A percentile compares a stretch with the other conserved stretches of the same genome.
Conservation (phyloP, 2,888 invertebrate genomes). For the Molanna angustata region DNA sequence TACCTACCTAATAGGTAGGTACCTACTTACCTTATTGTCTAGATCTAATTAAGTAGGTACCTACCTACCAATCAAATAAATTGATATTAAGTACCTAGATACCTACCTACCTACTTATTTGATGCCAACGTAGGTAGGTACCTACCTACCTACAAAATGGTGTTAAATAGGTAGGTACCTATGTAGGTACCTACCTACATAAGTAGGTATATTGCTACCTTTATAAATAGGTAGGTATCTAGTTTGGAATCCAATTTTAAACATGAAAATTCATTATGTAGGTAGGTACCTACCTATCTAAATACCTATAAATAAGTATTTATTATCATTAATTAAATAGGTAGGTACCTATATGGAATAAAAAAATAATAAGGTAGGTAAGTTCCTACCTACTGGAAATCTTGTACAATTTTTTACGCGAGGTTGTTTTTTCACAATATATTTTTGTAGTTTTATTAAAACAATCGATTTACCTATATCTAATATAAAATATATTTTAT, state of each 20-base stretch:
- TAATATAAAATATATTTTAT: no score
- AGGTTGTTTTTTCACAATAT: no score
- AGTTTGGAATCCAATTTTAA: no score
- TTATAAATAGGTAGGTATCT: not conserved
- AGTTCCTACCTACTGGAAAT: not conserved
- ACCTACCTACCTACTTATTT: not conserved
- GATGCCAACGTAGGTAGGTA: not conserved
- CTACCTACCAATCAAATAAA: not conserved
- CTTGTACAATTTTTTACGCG: not conserved
- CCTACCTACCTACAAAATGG: not conserved
- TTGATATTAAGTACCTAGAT: not conserved
- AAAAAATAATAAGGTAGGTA: not conserved
- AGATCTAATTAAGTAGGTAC: no score
- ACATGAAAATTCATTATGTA: no score
- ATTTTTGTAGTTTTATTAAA: no score
- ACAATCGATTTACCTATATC: no score
- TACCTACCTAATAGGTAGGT: not conserved
- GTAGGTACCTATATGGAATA: not conserved
- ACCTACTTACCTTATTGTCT: not conserved
- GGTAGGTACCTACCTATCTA: no score
- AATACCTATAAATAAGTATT: not conserved
- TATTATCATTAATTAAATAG: not conserved
- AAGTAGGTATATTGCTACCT: no score
- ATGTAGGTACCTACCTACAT: slow-evolving; percentile 8
- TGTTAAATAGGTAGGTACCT: not conserved